Base-by-base conservation (phyloP, 2,113 vertebrate genomes). In the Bubalus kerabau region DNA sequence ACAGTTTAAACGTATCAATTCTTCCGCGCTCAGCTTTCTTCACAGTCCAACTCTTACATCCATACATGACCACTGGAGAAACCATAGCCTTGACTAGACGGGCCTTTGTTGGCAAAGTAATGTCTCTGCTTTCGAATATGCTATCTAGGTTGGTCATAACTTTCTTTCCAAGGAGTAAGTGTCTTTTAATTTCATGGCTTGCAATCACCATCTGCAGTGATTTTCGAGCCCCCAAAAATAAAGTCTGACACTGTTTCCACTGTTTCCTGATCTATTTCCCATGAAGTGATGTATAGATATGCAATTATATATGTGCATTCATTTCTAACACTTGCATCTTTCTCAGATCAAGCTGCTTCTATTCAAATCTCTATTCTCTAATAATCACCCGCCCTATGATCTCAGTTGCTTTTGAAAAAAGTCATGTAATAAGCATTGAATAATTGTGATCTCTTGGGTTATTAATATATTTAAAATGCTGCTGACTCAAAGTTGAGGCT, bases 21-120 rank as follows among this genome's bases (percentile, higher is more conserved):
- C 10, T 12, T 26, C 0, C 0, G 24, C 0, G 0, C 9, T 59
- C 4, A 12, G 57, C 10, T 0, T 59, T 59, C 24, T 59, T 26
- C 24, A 60, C 59, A 60, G 59, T 60, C 1, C 0, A 60, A 60
- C 2, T 60, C 2, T 60, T 11, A 28, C 59, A 60, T 28, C 12
- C 59, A 60, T 60, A 28, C 5, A 60, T 2, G 26, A 60, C 59
- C 26, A 28, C 5, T 14, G 26, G 12, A 28, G 28, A 26, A 60
- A 60, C 26, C 2, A 60, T 6, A 60, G 59, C 59, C 26, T 60
- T 5, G 26, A 60, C 26, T 60, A 60, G 12, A 14, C 0, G 1
- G 59, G 28, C 12, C 26, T 60, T 60, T 28, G 59, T 60, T 60
- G 26, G 2, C 59, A 60, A 60, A 60, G 26, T 28, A 60, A 60